Base-by-base conservation (phyloP, 92 coral and sea anemone genomes). In the Siderastrea radians region DNA sequence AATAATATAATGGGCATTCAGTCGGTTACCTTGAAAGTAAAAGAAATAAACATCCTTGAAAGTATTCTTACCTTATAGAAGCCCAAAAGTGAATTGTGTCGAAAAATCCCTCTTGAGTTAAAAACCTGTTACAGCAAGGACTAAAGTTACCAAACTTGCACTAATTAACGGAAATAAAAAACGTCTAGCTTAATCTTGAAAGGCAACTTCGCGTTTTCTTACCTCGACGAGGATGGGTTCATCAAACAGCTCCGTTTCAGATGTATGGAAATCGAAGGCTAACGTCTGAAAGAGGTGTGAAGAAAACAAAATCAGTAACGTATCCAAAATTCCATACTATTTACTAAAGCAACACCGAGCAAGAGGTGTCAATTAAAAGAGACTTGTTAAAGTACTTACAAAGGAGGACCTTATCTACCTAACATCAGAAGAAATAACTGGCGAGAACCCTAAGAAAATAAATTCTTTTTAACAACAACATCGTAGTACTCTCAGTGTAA, bases 201-300 rank as follows among this genome's bases (percentile, higher is more conserved):
- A 55, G 48, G 46, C 6, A 14, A 17, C 19, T 48, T 1, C n/a
- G 7, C 49, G 83, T 8, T 79, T 48, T 26, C 83, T 72, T 88
- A 94, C 99, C 94, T 96, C 99, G 26, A 96, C 79, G 10, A 81
- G 87, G 45, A 96, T 92, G 64, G 91, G 63, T 6, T 95, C 92
- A 75, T 96, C 99, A 88, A 96, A 96, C n/a, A 96, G 83, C 90
- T 93, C 93, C 17, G 96, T 93, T 44, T 96, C 98, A 38, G 99
- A 95, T 63, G 92, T 91, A 74, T 86, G 94, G 59, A 96, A 95
- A 67, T 91, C 93, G 91, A 89, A 95, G 63, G 84, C 86, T 72
- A 96, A 90, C 19, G 92, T 93, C 99, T 96, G 83, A 2, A 88
- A 84, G 55, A 74, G 59, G 55, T 47, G 2, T 6, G 46, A 53